Conservation (phyloP, 2,888 invertebrate genomes). For the Anthophora plumipes region DNA sequence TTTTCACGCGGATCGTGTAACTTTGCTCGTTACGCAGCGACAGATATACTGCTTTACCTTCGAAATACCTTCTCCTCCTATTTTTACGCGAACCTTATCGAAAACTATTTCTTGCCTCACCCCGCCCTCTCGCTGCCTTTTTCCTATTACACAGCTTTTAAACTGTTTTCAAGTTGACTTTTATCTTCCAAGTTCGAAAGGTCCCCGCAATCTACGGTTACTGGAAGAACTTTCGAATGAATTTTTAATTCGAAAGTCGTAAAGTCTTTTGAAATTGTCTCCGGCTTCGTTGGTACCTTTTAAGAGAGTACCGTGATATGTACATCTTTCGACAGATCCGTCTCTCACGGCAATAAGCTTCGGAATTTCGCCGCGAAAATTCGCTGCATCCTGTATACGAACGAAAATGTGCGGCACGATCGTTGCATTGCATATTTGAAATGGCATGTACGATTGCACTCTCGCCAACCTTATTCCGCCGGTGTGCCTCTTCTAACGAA, state of each 20-base stretch:
- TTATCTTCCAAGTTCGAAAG: background rate
- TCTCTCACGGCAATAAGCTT: constrained; percentile 38
- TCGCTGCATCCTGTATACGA: constrained; percentile 29
- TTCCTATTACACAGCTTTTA: no score
- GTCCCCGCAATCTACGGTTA: no score
- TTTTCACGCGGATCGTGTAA: background rate
- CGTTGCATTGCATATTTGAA: constrained; percentile 48
- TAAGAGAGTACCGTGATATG: constrained; percentile 13
- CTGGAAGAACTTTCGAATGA: background rate
- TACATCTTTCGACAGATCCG: background rate
- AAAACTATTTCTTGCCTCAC: background rate
- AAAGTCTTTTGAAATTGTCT: no score
- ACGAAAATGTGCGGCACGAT: constrained; percentile 27
- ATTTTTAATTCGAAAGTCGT: no score
- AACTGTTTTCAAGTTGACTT: no score
- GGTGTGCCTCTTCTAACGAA: constrained; percentile 14
- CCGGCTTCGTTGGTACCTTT: background rate
- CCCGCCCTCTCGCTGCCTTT: no score
- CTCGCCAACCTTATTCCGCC: constrained; percentile 20
- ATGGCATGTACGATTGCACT: constrained; percentile 49
- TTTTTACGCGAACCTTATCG: background rate
- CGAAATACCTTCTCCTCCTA: background rate
- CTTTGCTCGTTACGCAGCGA: no score
- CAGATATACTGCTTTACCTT: no score
- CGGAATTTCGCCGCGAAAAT: constrained; percentile 60